Conservation (phyloP, 2,888 invertebrate species). For the Scaptodrosophila latifasciaeformis region DNA sequence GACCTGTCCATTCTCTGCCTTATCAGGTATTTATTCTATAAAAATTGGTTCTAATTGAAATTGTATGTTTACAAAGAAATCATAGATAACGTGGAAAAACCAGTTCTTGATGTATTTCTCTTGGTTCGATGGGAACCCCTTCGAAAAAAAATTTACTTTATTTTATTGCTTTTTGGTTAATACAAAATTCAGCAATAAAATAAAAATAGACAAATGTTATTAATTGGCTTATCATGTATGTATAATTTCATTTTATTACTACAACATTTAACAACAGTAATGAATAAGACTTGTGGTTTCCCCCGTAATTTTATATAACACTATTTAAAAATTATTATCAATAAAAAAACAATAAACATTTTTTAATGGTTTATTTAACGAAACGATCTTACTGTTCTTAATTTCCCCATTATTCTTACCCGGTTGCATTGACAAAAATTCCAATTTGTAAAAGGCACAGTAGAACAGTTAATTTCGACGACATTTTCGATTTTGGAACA, state of each 20-base stretch:
- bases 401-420: slow-evolving; percentile 43
- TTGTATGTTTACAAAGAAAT: no score
- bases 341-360: slow-evolving; percentile 1
- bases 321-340: not conserved
- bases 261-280: slow-evolving; percentile 6
- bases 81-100: no score
- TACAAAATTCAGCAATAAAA: no score
- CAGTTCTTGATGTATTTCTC: no score
- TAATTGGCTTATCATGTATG: no score
- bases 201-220: no score
- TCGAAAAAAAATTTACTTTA: no score
- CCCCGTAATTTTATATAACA: slow-evolving; percentile 4
- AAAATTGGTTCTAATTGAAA: no score
- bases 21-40: no score
- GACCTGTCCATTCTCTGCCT: no score
- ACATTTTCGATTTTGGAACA: slow-evolving; percentile 37
- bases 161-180: no score
- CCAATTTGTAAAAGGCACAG: slow-evolving; percentile 52
- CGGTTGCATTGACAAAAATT: slow-evolving; percentile 50
- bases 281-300: slow-evolving; percentile 7
- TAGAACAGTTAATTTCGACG: slow-evolving; percentile 40
- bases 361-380: slow-evolving; percentile 5
- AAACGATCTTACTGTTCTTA: slow-evolving; percentile 23
- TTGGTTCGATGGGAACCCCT: no score
- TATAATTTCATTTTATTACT: not conserved